These are phyloP conservation scores for Vanessa tameamea DNA, from an alignment of 1,140 invertebrate species.

Conservation along the genomic window DNA sequence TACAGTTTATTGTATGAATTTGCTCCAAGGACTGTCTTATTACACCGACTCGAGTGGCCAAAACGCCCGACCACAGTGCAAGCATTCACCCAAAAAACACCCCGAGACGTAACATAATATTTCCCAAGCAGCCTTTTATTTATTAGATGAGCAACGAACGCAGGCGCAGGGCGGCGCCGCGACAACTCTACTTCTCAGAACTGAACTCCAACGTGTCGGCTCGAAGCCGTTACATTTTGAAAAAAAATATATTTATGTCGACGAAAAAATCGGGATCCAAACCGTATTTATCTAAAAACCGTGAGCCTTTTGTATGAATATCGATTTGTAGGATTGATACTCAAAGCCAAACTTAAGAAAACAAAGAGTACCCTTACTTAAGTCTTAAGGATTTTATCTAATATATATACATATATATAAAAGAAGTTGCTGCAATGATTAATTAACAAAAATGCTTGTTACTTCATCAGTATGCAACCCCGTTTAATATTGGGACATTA, in stretches of 20 bases:
- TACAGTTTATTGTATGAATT: neutral
- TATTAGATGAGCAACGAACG: constrained; percentile 62
- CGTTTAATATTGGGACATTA: neutral
- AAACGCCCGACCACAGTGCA: constrained; percentile 63
- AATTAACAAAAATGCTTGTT: neutral
- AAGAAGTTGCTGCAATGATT: too few species aligned
- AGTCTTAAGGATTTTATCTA: neutral
- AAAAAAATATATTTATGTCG: constrained; percentile 79
- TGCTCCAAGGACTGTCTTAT: constrained; percentile 34
- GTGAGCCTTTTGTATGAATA: constrained; percentile 67
- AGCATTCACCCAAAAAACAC: constrained; percentile 73
- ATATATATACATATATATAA: neutral
- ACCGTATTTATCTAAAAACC: constrained; percentile 70
- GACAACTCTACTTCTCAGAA: constrained; percentile 75
- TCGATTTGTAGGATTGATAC: constrained; percentile 71
- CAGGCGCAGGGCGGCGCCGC: constrained; percentile 63
- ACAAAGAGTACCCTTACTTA: neutral
- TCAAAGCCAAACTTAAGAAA: constrained; percentile 44
- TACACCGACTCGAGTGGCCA: constrained; percentile 60
- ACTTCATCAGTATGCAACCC: neutral
- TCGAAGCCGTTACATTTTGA: constrained; percentile 72
- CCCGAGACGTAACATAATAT: constrained; percentile 79
- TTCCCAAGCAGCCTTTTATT: constrained; percentile 78
- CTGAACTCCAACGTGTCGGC: constrained; percentile 68
- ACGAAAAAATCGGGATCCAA: constrained; percentile 75